Evolutionary conservation across 1,140 invertebrate genomes (phyloP).

Genomic region (Galendromus occidentalis): DNA sequence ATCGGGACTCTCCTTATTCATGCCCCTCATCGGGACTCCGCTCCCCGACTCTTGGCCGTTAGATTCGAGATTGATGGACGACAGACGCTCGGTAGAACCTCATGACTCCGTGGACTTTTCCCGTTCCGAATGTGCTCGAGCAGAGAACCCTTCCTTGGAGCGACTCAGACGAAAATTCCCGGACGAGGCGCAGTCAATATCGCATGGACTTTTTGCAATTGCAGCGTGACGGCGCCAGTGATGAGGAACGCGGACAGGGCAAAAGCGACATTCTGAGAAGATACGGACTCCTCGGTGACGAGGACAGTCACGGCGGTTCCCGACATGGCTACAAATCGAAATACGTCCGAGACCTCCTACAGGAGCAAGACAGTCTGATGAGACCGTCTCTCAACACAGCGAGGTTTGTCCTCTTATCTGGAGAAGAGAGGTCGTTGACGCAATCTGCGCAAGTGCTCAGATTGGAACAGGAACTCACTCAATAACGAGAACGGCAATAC

Average conservation of each 20-base stretch:
- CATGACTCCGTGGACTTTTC: too few relatives aligned
- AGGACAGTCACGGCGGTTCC: background rate
- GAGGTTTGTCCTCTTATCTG: too few relatives aligned
- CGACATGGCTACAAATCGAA: conserved; percentile 9
- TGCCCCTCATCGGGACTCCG: too few relatives aligned
- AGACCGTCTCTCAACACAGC: background rate
- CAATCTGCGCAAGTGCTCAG: too few relatives aligned
- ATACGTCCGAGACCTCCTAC: background rate
- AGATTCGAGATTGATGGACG: too few relatives aligned
- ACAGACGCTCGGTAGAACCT: too few relatives aligned
- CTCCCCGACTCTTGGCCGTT: too few relatives aligned
- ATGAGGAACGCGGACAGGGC: conserved; percentile 36
- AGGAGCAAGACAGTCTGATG: conserved; percentile 5
- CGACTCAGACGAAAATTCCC: background rate
- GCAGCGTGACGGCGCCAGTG: conserved; percentile 30
- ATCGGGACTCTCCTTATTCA: too few relatives aligned
- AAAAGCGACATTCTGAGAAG: conserved; percentile 19
- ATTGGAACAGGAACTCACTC: too few relatives aligned
- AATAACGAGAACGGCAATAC: too few relatives aligned
- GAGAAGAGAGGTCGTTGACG: too few relatives aligned
- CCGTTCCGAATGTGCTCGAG: too few relatives aligned
- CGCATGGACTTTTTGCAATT: background rate
- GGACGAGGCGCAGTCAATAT: background rate
- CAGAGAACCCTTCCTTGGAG: background rate
- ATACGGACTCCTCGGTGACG: background rate